phyloP scores from a whole-genome alignment of 2,888 invertebrate genomes.

The Sinohyriopsis cumingii region DNA sequence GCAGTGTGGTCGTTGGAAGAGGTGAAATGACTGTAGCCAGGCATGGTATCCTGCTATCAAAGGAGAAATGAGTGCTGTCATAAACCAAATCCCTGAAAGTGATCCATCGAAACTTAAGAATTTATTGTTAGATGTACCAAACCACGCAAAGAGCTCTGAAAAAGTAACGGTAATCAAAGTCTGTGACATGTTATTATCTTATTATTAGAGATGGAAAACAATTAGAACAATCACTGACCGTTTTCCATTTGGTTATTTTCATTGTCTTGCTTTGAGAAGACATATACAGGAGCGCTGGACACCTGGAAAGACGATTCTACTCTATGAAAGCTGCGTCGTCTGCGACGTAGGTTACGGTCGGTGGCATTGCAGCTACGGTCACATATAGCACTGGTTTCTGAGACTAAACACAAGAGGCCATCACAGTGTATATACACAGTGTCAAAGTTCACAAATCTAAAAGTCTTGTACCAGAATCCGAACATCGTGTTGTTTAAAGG shows the following conservation, averaged over 20 bases:
- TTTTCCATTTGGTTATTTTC: not conserved
- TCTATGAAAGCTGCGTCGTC: not conserved
- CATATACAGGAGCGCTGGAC: not conserved
- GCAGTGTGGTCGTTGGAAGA: too few species aligned
- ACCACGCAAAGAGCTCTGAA: too few species aligned
- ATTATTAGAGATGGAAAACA: too few species aligned
- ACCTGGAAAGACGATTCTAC: not conserved
- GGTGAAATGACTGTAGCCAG: too few species aligned
- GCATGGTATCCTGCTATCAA: too few species aligned
- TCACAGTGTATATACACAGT: slow-evolving; percentile 59
- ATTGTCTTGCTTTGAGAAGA: not conserved
- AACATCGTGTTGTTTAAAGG: slow-evolving; percentile 55
- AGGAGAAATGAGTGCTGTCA: too few species aligned
- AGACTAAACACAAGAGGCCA: slow-evolving; percentile 54
- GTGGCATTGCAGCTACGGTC: slow-evolving; percentile 48
- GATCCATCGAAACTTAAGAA: too few species aligned
- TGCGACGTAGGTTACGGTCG: not conserved
- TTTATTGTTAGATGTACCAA: too few species aligned
- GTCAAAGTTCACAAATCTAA: slow-evolving; percentile 50
- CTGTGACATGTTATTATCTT: too few species aligned
- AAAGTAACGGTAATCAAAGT: too few species aligned
- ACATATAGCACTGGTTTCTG: slow-evolving; percentile 51
- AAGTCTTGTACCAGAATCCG: slow-evolving; percentile 59
- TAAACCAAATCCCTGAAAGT: too few species aligned
- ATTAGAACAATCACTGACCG: too few species aligned